Evolutionary conservation across 2,797 vertebrate genomes (phyloP), one percentile per base, ranked within the genome.

Genomic region (Catostomus latipinnis): DNA sequence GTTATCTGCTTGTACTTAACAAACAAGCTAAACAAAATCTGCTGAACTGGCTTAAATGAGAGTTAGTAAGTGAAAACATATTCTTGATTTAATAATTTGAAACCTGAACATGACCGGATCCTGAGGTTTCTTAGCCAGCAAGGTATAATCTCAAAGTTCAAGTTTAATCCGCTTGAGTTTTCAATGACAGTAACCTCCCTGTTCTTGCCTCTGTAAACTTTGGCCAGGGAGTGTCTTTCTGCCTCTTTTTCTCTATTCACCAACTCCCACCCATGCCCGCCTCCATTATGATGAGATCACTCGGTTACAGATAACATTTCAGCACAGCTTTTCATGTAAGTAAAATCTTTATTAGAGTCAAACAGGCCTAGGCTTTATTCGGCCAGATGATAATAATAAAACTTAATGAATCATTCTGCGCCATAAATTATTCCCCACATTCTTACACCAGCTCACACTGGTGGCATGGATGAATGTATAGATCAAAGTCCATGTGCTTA

Each of bases 211-310:
- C 10, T 6, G 16, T 80, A 71, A 77, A 79, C 85, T 84, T 84
- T 86, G 79, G 62, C 66, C 81, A 79, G 81, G 85, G 78, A 83
- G 83, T 65, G 83, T 57, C 81, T 66, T 8, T 65, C 13, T 70
- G 65, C 45, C 70, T 81, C 68, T 78, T 16, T 65, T 56, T 34
- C 10, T 56, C 22, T 49, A 43, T 53, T 58, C 63, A 54, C 8
- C 49, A n/a, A 69, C 67, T 12, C 50, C 68, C 46, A 67, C 76
- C 79, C 78, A 71, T 68, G 56, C 84, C 69, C 52, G 66, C 71
- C 58, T 68, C 63, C 43, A 13, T 45, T 52, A 57, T n/a, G 13
- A 74, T 80, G 62, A 69, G 81, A 69, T 74, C 81, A 70, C 14
- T 52, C 12, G 18, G 16, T n/a, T 68, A 60, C 62, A 18, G 76